These are phyloP conservation scores for Silurus asotus DNA, from an alignment of 2,113 vertebrate species.

Conservation along the genomic window DNA sequence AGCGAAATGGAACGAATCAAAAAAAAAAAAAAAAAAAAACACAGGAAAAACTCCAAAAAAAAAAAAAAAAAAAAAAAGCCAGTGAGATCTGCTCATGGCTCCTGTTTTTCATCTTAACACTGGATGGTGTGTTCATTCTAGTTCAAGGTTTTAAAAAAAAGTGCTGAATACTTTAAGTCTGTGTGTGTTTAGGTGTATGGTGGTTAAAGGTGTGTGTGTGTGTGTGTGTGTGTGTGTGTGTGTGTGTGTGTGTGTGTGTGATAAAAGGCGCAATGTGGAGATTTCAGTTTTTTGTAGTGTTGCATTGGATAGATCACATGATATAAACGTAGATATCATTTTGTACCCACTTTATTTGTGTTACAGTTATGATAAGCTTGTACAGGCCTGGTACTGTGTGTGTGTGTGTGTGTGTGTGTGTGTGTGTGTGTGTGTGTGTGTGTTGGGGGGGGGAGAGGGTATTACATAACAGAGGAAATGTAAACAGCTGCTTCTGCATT, in stretches of 20 bases:
- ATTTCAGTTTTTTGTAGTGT: background rate
- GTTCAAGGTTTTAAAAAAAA: too few relatives aligned
- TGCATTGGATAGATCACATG: background rate
- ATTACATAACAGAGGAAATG: slow-evolving; percentile 27
- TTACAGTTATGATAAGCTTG: background rate
- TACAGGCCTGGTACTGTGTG: background rate
- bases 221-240: slow-evolving; percentile 3
- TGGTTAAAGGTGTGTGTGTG: too few relatives aligned
- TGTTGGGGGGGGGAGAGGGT: background rate
- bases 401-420: slow-evolving; percentile 24
- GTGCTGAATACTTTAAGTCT: too few relatives aligned
- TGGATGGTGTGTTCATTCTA: too few relatives aligned
- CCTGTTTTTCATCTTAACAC: background rate
- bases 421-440: background rate
- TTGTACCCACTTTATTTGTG: too few relatives aligned
- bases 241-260: too few relatives aligned
- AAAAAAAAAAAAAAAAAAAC: background rate
- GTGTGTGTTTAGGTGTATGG: too few relatives aligned
- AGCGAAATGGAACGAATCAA: slow-evolving; percentile 39
- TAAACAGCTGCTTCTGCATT: slow-evolving; percentile 20
- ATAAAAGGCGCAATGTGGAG: background rate
- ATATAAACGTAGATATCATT: background rate
- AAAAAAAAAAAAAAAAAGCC: background rate
- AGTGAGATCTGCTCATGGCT: background rate
- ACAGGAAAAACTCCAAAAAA: too few relatives aligned